Evolutionary conservation across 1,140 invertebrate genomes (phyloP), one percentile per base, ranked within the genome.

Genomic region (Lanistes nyassanus): DNA sequence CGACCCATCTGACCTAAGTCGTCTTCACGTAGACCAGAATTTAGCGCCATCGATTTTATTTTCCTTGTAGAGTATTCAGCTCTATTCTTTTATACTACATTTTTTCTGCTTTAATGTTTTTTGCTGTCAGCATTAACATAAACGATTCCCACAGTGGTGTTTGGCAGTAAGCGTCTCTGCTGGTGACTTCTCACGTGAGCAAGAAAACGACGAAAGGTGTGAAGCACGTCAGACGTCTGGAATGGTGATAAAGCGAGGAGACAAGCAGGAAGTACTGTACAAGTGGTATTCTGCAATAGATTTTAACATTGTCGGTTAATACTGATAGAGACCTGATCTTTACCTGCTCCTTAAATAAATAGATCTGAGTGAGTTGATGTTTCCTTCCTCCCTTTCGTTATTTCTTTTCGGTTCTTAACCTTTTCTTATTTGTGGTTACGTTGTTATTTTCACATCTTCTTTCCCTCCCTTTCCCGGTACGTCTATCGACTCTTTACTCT

Each of bases 21-120:
- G 58, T 62, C 34, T 62, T 16, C 26, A 11, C 34, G 58, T 62
- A 11, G 58, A 62, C 58, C 58, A 62, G n/a, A 62, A 62, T 62
- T 62, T 62, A 1, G 58, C 26, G n/a, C 58, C 34, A n/a, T 62
- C 58, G n/a, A 29, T n/a, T 62, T 62, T 16, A 62, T 62, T 62
- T 62, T 62, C 11, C 1, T 16, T 9, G 11, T 29, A 3, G 26
- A 31, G 11, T n/a, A 29, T 62, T 62, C 58, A n/a, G 2, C 34
- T 62, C 23, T 62, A 29, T 62, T n/a, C 58, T 1, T 62, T 3
- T n/a, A 29, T 62, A 9, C 58, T 62, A 29, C 2, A 62, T 29
- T 13, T 62, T 9, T 16, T 16, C 58, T 9, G 13, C n/a, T 9
- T 62, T 2, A 29, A 1, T n/a, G 13, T 62, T n/a, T 62, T n/a